Evolutionary conservation across 92 coral and sea anemone genomes (phyloP), one percentile per base, ranked within the genome.

Genomic region (Porites lobata): DNA sequence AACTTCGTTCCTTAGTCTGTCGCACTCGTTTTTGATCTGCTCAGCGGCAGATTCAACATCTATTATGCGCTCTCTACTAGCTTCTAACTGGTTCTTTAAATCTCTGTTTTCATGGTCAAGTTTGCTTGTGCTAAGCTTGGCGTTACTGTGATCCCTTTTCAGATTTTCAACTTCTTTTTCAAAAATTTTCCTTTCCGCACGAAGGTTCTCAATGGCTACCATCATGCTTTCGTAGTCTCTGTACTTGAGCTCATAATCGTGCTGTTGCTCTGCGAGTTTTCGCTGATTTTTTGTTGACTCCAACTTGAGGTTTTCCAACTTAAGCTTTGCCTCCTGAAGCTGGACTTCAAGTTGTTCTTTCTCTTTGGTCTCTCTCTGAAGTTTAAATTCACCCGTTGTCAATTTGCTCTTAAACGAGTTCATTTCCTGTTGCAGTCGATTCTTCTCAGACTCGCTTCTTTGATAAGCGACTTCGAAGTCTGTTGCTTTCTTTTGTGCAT

Each of bases 401-500:
- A 87, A 83, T 78, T 94, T 92, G 50, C 71, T 77, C 74, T 92
- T 94, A 38, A 88, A 76, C 47, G 84, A 64, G 66, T 43, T 90
- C 17, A 95, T 70, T 26, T 94, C 95, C 69, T 86, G 89, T 54
- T 95, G 95, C 12, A 96, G 90, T 20, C 90, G 94, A 6, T 59
- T 78, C 68, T 90, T 97, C 11, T 86, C 88, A 5, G 93, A 26
- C 68, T 95, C 94, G 6, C 88, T 75, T 13, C 94, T 84, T 22
- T 91, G 87, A 51, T 88, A 90, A 62, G 94, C 88, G 18, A 95
- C 79, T 81, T 97, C 99, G 57, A 84, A 83, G 61, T 97, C 99
- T 2, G 93, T 77, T 8, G 93, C 90, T 61, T 91, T 97, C 86
- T 94, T 95, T 85, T 79, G 84, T 17, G 94, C 92, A 77, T 94